Percentiles rank a stretch among this genome's conserved stretches.
phyloP scores from a whole-genome alignment of 2,888 invertebrate species.

The Sphecodes monilicornis region DNA sequence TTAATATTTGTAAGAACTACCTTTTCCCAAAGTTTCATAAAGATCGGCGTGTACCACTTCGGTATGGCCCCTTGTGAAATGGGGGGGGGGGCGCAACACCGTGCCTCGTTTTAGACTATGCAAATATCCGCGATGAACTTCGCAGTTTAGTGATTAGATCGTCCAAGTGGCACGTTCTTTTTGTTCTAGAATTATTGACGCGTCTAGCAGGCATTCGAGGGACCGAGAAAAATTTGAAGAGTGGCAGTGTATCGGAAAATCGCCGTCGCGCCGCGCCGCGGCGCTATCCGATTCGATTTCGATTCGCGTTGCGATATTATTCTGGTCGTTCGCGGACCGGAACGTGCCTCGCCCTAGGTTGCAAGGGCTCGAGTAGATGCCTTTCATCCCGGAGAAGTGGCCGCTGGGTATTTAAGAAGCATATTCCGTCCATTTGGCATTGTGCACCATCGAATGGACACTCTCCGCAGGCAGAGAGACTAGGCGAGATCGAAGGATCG shows the following conservation, averaged over 20 bases:
- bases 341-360: constrained; percentile 76
- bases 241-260: neutral
- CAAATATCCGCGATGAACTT: neutral
- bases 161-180: neutral
- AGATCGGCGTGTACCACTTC: too few species aligned
- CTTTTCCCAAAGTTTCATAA: too few species aligned
- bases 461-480: constrained; percentile 50
- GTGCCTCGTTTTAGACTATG: too few species aligned
- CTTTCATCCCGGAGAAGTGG: constrained; percentile 53
- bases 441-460: constrained; percentile 65
- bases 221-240: neutral
- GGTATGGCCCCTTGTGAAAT: too few species aligned
- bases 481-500: constrained; percentile 71
- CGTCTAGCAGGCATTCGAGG: neutral
- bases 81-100: too few species aligned
- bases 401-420: constrained; percentile 69
- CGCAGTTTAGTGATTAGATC: neutral
- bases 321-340: constrained; percentile 45
- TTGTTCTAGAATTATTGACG: neutral
- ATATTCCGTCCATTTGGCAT: constrained; percentile 70
- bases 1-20: too few species aligned
- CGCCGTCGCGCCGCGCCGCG: neutral
- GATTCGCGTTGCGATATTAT: constrained; percentile 59
- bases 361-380: constrained; percentile 65
- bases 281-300: constrained; percentile 24